Percentiles rank a stretch among this genome's conserved stretches.
phyloP scores from a whole-genome alignment of 2,113 vertebrate genomes.

The Tretioscincus oriximinensis region DNA sequence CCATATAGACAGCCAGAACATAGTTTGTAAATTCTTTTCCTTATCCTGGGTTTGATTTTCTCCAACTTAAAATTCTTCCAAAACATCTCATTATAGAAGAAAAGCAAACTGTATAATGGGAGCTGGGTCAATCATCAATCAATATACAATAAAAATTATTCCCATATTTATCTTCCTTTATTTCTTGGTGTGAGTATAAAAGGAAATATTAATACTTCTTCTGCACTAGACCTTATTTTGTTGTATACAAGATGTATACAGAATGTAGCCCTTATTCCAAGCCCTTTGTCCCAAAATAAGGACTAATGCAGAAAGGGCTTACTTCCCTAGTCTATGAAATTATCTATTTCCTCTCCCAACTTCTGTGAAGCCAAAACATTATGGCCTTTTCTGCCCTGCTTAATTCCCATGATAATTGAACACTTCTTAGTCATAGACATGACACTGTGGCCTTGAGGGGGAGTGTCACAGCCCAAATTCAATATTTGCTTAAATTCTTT shows the following conservation, averaged over 20 bases:
- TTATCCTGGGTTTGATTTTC: no score
- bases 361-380: rapidly evolving
- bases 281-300: neutral
- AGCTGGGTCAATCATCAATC: neutral
- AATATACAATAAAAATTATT: neutral
- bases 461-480: constrained; percentile 31
- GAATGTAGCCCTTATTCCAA: no score
- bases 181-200: neutral
- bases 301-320: no score
- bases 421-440: neutral
- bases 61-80: neutral
- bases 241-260: no score
- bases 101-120: neutral
- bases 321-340: neutral
- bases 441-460: neutral
- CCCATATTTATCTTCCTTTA: neutral
- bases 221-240: no score
- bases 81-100: neutral
- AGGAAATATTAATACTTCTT: no score
- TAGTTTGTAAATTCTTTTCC: no score
- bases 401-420: neutral
- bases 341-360: neutral
- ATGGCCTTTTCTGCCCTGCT: neutral
- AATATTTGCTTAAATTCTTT: constrained; percentile 57
- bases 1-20: no score